These are phyloP conservation scores for Trichogramma evanescens DNA, from an alignment of 2,888 invertebrate genomes.

Conservation along the genomic window DNA sequence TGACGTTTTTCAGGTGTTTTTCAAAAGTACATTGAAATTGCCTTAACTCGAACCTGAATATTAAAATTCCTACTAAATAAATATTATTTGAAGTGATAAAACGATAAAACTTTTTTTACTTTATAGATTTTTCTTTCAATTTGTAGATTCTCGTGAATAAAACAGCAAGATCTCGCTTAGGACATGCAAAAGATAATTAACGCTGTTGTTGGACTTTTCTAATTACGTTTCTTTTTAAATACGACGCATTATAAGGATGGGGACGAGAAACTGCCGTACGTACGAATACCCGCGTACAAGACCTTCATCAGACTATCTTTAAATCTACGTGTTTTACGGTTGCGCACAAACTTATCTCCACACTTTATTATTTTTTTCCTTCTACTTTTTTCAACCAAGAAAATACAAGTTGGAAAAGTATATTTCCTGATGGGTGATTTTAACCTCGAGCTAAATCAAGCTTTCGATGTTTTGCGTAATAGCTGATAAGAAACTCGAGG, in stretches of 20 bases:
- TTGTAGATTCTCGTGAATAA: constrained; percentile 10
- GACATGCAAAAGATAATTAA: constrained; percentile 26
- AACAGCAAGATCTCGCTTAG: constrained; percentile 19
- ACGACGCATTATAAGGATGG: no score
- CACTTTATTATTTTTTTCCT: no score
- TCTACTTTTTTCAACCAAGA: no score
- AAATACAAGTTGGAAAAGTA: no score
- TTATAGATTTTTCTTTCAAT: constrained; percentile 7
- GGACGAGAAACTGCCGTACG: neutral
- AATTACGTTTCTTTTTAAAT: constrained; percentile 26
- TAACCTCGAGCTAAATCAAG: no score
- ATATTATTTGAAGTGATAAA: neutral
- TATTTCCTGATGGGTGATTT: no score
- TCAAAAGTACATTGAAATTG: no score
- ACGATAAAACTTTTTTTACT: neutral
- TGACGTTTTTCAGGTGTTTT: no score
- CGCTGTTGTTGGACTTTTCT: constrained; percentile 23
- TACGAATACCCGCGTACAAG: neutral
- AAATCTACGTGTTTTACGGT: neutral
- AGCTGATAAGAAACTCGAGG: neutral
- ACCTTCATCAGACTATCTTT: constrained; percentile 7
- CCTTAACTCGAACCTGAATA: no score
- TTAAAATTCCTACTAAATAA: no score
- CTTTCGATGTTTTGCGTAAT: no score
- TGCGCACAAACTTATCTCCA: no score